Evolutionary conservation across 2,113 vertebrate species (phyloP).

Genomic region (Sander lucioperca): DNA sequence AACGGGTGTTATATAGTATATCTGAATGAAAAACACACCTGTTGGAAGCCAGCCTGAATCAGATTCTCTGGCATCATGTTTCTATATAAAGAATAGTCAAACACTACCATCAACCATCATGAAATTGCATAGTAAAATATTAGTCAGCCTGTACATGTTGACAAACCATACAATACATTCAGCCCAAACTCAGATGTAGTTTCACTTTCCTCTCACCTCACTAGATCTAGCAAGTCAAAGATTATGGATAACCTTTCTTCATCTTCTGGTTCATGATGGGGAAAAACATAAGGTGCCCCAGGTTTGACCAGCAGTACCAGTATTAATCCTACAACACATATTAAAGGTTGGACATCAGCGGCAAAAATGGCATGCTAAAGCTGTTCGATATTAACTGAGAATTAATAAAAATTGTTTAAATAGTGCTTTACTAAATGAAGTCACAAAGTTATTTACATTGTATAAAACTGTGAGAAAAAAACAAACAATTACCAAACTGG

Average conservation of each 20-base stretch:
- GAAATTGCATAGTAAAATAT: background rate
- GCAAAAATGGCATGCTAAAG: too few species aligned
- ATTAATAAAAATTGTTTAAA: too few species aligned
- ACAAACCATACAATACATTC: background rate
- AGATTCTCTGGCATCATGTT: conserved; percentile 2
- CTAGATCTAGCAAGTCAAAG: background rate
- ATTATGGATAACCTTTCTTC: rapidly evolving
- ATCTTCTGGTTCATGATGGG: rapidly evolving
- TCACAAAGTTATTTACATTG: too few species aligned
- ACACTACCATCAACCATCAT: background rate
- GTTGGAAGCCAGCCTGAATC: background rate
- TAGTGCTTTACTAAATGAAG: too few species aligned
- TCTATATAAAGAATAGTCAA: background rate
- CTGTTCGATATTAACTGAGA: too few species aligned
- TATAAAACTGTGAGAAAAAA: too few species aligned
- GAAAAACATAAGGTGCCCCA: background rate
- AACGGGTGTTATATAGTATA: too few species aligned
- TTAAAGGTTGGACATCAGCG: background rate
- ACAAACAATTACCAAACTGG: too few species aligned
- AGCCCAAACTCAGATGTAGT: background rate
- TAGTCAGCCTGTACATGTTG: background rate
- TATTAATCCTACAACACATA: background rate
- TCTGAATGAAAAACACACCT: conserved; percentile 8
- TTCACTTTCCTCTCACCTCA: background rate
- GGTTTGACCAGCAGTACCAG: background rate